These are phyloP conservation scores for Leptopterna dolabrata DNA, from an alignment of 2,888 invertebrate genomes.

Conservation along the genomic window DNA sequence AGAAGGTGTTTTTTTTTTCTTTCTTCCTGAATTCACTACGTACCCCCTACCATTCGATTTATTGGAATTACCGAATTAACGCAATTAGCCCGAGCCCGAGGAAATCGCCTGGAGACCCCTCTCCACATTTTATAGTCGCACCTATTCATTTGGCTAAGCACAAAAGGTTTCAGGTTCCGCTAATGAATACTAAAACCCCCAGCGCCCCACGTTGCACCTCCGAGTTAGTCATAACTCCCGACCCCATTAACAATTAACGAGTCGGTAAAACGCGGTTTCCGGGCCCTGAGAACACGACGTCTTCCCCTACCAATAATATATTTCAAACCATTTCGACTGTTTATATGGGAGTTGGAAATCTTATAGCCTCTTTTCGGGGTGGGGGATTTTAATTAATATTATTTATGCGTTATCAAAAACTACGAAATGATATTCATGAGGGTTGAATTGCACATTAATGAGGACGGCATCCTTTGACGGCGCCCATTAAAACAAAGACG, in stretches of 20 bases:
- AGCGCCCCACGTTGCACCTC: neutral
- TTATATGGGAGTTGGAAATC: neutral
- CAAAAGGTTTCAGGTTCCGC: neutral
- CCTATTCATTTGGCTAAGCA: slow-evolving; percentile 8
- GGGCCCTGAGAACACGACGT: neutral
- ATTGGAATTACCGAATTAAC: neutral
- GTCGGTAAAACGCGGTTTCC: neutral
- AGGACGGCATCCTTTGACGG: slow-evolving; percentile 45
- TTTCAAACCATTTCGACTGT: neutral
- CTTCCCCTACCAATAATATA: neutral
- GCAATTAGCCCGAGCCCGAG: neutral
- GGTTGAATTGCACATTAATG: slow-evolving; percentile 30
- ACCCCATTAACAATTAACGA: slow-evolving; percentile 7
- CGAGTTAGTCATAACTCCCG: slow-evolving; percentile 1
- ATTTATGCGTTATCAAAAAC: slow-evolving; percentile 11
- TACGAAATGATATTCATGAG: neutral
- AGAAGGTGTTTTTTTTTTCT: too few relatives aligned
- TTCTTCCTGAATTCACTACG: too few relatives aligned
- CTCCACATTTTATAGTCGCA: neutral
- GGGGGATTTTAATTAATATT: slow-evolving; percentile 7
- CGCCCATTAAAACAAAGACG: slow-evolving; percentile 44
- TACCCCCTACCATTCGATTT: neutral
- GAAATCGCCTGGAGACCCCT: neutral
- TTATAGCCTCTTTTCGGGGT: neutral
- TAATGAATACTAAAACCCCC: neutral